Evolutionary conservation across 2,113 vertebrate genomes (phyloP).

Genomic region (Caracal caracal): DNA sequence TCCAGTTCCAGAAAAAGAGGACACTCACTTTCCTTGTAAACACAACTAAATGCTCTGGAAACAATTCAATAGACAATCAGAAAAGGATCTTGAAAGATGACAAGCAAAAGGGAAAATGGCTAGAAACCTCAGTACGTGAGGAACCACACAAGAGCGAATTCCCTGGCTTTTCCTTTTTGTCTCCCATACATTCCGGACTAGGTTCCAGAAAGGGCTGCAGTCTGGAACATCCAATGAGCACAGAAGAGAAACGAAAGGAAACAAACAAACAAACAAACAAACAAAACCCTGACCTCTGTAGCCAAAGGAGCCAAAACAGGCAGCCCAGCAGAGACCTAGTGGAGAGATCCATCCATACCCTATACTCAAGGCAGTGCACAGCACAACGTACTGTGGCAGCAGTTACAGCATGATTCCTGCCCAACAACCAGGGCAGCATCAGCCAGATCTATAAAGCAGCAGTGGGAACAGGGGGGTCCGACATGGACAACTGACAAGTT

Average conservation of each 20-base stretch:
- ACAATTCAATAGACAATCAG: neutral
- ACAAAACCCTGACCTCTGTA: neutral
- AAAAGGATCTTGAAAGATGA: neutral
- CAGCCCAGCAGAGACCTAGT: neutral
- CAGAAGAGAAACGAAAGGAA: neutral
- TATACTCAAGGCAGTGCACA: neutral
- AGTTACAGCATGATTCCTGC: neutral
- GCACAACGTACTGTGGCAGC: neutral
- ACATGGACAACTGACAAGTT: neutral
- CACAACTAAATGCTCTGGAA: neutral
- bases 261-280: neutral
- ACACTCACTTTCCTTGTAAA: neutral
- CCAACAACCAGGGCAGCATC: neutral
- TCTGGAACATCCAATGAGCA: neutral
- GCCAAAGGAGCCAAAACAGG: neutral
- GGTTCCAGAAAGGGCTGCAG: neutral
- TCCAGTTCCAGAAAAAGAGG: neutral
- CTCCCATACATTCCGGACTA: neutral
- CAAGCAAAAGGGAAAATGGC: neutral
- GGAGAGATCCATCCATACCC: neutral
- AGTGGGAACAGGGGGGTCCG: neutral
- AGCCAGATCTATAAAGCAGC: neutral
- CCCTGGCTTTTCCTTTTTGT: neutral
- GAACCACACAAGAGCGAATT: neutral
- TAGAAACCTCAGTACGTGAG: neutral